A percentile compares a stretch with the other conserved stretches of the same genome.
Evolutionary conservation across 64 coral and sea anemone genomes (phyloP).

Genomic region (Stichodactyla mertensii): DNA sequence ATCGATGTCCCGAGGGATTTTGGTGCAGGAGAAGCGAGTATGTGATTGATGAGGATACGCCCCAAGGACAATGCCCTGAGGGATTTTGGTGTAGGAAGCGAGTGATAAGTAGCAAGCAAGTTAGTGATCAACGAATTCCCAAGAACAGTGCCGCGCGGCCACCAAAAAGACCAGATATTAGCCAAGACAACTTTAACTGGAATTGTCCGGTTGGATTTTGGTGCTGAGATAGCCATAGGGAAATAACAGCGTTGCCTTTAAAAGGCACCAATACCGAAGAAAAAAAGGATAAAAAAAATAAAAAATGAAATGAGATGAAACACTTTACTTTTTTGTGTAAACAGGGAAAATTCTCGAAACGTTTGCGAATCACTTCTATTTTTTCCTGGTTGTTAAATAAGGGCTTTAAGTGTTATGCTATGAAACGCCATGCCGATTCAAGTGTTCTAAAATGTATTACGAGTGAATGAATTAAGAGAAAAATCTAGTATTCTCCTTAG

Average conservation of each 20-base stretch:
- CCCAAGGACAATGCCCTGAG: slow-evolving; percentile 18
- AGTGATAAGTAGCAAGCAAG: slow-evolving; percentile 8
- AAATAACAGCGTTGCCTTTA: neutral
- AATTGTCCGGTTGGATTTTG: slow-evolving; percentile 20
- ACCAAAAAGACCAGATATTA: neutral
- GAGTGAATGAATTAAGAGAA: neutral
- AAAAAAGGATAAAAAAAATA: neutral
- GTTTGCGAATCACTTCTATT: neutral
- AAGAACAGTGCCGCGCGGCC: neutral
- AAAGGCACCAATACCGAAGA: neutral
- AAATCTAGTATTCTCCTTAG: neutral
- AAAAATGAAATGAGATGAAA: neutral
- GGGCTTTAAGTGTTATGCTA: neutral
- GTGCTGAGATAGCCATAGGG: neutral
- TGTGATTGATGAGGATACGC: slow-evolving; percentile 45
- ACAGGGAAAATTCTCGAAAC: neutral
- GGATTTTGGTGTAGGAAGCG: slow-evolving; percentile 40
- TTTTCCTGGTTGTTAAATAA: neutral
- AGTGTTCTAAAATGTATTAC: neutral
- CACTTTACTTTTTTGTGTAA: neutral
- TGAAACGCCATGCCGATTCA: neutral
- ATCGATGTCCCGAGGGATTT: slow-evolving; percentile 39
- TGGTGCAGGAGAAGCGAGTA: slow-evolving; percentile 53
- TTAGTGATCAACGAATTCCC: neutral
- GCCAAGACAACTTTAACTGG: slow-evolving; percentile 14